Evolutionary conservation across 1,140 invertebrate species (phyloP).

Genomic region (Temnothorax curvispinosus): DNA sequence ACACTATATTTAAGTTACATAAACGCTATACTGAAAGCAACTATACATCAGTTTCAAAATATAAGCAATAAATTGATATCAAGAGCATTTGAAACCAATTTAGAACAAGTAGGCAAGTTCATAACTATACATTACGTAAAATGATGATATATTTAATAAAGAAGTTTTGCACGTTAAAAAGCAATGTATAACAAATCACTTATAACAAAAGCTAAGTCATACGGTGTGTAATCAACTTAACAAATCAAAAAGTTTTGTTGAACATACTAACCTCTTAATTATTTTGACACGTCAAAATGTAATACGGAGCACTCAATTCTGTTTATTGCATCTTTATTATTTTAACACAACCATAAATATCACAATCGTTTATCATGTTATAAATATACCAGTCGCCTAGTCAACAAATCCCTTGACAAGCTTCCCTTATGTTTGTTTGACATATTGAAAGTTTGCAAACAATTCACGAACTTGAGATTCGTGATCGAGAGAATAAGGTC

Average conservation of each 20-base stretch:
- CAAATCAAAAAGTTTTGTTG: background rate
- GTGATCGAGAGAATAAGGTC: slow-evolving; percentile 13
- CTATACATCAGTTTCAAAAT: background rate
- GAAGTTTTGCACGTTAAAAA: background rate
- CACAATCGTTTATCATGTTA: background rate
- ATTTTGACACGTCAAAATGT: background rate
- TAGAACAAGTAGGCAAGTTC: background rate
- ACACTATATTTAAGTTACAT: background rate
- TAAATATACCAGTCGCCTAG: background rate
- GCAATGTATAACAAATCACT: background rate
- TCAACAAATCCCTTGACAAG: background rate
- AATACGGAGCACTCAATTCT: background rate
- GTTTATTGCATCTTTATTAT: slow-evolving; percentile 18
- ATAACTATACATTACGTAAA: background rate
- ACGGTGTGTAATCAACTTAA: background rate
- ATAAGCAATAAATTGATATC: slow-evolving; percentile 1
- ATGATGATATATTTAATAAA: background rate
- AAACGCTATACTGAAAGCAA: background rate
- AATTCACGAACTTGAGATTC: slow-evolving; percentile 13
- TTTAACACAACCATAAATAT: background rate
- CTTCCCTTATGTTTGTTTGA: slow-evolving; percentile 7
- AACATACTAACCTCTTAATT: slow-evolving; percentile 35
- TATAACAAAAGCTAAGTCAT: background rate
- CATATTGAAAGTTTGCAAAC: slow-evolving; percentile 66
- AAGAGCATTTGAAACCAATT: background rate